Percentiles rank a stretch among this genome's conserved stretches.
Evolutionary conservation across 2,888 invertebrate genomes (phyloP).

Genomic region (Temnothorax ravouxi): DNA sequence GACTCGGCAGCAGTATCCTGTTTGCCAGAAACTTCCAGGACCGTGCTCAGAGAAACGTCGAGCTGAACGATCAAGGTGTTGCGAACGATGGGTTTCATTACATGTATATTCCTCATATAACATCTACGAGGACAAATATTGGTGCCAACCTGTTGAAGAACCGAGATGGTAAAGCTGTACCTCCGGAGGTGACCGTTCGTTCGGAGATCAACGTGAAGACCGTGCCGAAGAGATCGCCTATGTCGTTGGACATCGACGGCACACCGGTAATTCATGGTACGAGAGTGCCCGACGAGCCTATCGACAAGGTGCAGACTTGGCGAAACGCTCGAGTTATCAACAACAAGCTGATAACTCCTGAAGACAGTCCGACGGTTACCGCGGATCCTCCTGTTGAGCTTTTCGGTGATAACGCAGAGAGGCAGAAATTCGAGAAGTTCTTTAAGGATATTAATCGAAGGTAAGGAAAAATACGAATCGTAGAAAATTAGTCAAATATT

Average conservation of each 20-base stretch:
- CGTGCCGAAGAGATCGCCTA: slow-evolving; percentile 88
- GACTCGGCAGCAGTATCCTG: slow-evolving; percentile 61
- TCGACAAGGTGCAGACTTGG: slow-evolving; percentile 93
- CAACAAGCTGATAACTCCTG: slow-evolving; percentile 91
- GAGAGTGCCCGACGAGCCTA: slow-evolving; percentile 94
- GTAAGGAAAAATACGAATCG: slow-evolving; percentile 62
- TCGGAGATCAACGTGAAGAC: slow-evolving; percentile 89
- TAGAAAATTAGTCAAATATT: background rate
- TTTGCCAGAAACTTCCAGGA: slow-evolving; percentile 73
- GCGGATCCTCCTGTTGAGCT: slow-evolving; percentile 87
- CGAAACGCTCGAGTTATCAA: slow-evolving; percentile 96
- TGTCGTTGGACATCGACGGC: slow-evolving; percentile 90
- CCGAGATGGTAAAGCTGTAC: slow-evolving; percentile 88
- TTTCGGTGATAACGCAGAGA: slow-evolving; percentile 64
- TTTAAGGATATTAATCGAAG: slow-evolving; percentile 83
- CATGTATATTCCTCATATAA: slow-evolving; percentile 79
- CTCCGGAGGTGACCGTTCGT: slow-evolving; percentile 90
- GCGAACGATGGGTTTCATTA: slow-evolving; percentile 59
- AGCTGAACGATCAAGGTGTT: slow-evolving; percentile 43
- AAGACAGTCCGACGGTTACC: slow-evolving; percentile 90
- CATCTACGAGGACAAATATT: slow-evolving; percentile 80
- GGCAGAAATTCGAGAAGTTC: slow-evolving; percentile 81
- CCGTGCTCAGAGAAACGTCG: slow-evolving; percentile 69
- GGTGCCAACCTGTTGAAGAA: slow-evolving; percentile 84
- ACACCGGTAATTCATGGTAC: slow-evolving; percentile 94